Evolutionary conservation across 2,113 vertebrate species (phyloP).

Genomic region (Bujurquina vittata): DNA sequence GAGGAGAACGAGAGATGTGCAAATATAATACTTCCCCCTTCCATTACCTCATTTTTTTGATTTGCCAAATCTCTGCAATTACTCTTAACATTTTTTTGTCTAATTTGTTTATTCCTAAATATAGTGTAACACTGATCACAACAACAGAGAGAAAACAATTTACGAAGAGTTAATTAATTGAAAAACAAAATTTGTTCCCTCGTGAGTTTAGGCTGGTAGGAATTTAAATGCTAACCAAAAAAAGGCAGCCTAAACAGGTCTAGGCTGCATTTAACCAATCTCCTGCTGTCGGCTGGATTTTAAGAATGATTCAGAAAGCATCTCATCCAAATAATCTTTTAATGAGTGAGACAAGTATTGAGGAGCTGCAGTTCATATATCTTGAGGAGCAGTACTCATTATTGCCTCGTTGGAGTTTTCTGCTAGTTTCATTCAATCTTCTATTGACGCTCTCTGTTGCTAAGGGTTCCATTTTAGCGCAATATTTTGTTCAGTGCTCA

Average conservation of each 20-base stretch:
- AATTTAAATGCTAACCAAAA: not conserved
- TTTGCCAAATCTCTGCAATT: slow-evolving; percentile 14
- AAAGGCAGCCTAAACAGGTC: not conserved
- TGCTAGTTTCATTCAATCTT: slow-evolving; percentile 1
- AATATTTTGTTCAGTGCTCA: not conserved
- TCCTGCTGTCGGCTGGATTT: not conserved
- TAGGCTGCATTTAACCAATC: not conserved
- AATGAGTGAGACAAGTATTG: not conserved
- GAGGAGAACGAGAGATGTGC: slow-evolving; percentile 15
- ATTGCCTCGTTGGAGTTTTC: not conserved
- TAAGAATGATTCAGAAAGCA: slow-evolving; percentile 8
- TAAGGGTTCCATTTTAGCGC: not conserved
- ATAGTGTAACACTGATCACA: slow-evolving; percentile 14
- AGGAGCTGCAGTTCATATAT: not conserved
- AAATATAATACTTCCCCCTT: not conserved
- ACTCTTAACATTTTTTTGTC: slow-evolving; percentile 17
- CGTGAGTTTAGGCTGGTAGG: not conserved
- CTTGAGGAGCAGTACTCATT: not conserved
- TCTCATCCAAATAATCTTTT: not conserved
- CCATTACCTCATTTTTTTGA: not conserved
- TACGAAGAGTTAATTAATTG: slow-evolving; percentile 25
- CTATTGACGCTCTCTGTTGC: slow-evolving; percentile 7
- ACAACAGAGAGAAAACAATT: slow-evolving; percentile 18
- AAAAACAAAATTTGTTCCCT: slow-evolving; percentile 19
- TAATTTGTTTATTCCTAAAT: slow-evolving; percentile 32